Conservation (phyloP, 2,888 invertebrate species). For the Oscheius onirici region DNA sequence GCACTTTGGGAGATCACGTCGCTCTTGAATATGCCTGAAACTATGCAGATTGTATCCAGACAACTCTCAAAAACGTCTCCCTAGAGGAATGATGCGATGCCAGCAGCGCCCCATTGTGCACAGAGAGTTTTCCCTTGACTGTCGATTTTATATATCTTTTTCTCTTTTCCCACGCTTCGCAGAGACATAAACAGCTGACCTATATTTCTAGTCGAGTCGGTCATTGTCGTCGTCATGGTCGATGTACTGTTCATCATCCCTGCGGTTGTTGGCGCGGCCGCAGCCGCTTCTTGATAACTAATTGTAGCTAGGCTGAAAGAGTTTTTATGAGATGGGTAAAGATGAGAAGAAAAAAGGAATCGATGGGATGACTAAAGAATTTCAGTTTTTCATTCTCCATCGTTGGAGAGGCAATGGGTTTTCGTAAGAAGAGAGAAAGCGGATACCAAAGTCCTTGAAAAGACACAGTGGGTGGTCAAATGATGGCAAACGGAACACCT, state of each 20-base stretch:
- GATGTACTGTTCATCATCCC: neutral
- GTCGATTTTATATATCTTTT: no score
- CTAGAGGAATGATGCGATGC: neutral
- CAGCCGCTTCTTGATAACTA: slow-evolving; percentile 21
- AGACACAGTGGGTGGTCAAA: neutral
- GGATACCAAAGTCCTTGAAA: neutral
- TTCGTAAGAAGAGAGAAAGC: neutral
- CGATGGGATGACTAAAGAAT: neutral
- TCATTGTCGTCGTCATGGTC: slow-evolving; percentile 5
- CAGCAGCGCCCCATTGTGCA: neutral
- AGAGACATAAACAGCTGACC: slow-evolving; percentile 4
- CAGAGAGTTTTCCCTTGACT: no score
- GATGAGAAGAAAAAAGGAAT: neutral
- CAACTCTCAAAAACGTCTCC: neutral
- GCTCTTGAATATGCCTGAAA: slow-evolving; percentile 14
- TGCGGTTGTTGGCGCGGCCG: slow-evolving; percentile 23
- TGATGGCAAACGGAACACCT: no score
- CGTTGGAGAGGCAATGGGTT: neutral
- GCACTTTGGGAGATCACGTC: slow-evolving; percentile 43
- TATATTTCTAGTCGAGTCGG: slow-evolving; percentile 14
- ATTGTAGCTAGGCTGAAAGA: slow-evolving; percentile 8
- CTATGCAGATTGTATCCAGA: neutral
- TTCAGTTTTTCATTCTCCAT: neutral
- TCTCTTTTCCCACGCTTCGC: neutral
- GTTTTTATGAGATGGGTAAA: neutral